Conservation (phyloP, 2,888 invertebrate species). For the Orthosia gothica region DNA sequence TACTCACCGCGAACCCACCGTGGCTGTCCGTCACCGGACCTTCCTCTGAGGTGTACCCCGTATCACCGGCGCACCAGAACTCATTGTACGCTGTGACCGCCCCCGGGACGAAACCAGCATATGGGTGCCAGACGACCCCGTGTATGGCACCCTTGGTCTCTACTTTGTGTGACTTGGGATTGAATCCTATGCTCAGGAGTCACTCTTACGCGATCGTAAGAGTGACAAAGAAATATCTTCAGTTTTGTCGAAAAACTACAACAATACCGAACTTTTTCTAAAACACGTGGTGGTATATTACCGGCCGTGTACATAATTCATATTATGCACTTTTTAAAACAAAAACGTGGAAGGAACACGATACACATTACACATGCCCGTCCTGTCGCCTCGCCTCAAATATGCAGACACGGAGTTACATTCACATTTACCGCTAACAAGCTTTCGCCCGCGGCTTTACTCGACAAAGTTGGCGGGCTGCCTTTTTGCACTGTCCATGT, state of each 20-base stretch:
- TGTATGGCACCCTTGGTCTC: no score
- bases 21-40: no score
- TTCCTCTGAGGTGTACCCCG: no score
- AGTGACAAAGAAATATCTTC: not conserved
- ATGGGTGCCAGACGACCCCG: no score
- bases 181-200: no score
- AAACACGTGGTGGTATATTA: not conserved
- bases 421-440: slow-evolving; percentile 57
- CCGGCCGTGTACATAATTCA: not conserved
- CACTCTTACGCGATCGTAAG: no score
- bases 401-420: slow-evolving; percentile 50
- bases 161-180: no score
- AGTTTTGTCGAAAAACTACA: no score
- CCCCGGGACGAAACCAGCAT: no score
- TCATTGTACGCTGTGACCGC: no score
- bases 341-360: slow-evolving; percentile 8
- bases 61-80: no score
- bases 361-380: slow-evolving; percentile 24
- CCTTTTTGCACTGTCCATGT: slow-evolving; percentile 48
- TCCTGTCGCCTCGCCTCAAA: slow-evolving; percentile 33
- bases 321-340: slow-evolving; percentile 3
- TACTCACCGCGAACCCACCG: no score
- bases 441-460: slow-evolving; percentile 52
- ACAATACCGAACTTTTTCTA: not conserved
- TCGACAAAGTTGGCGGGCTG: slow-evolving; percentile 39